phyloP scores from a whole-genome alignment of 2,888 invertebrate species.

The Andricus curvator region DNA sequence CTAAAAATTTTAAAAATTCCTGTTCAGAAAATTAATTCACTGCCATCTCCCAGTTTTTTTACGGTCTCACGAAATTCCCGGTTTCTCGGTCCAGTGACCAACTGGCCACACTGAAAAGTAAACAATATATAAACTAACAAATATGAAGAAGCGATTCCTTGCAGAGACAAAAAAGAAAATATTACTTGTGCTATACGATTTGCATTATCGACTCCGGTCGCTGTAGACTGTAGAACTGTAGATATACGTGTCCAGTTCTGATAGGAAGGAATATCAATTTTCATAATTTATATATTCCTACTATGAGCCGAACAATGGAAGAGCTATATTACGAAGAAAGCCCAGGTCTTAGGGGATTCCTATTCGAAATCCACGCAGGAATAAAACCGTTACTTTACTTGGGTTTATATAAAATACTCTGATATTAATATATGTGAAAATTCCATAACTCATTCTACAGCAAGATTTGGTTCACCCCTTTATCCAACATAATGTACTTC shows the following conservation, averaged over 20 bases:
- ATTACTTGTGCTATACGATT: slow-evolving; percentile 6
- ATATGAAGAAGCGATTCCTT: not conserved
- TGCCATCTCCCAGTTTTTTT: too few relatives aligned
- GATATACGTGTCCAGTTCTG: slow-evolving; percentile 5
- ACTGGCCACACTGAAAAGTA: not conserved
- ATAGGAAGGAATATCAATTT: slow-evolving; percentile 30
- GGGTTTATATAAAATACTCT: not conserved
- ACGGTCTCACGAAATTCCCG: too few relatives aligned
- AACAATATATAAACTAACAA: not conserved
- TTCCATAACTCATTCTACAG: not conserved
- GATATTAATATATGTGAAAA: not conserved
- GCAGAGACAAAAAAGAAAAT: slow-evolving; percentile 22
- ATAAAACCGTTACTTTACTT: not conserved
- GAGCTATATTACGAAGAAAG: not conserved
- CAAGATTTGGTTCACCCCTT: too few relatives aligned
- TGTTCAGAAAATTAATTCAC: too few relatives aligned
- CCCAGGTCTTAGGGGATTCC: slow-evolving; percentile 6
- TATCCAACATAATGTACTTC: too few relatives aligned
- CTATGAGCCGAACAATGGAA: slow-evolving; percentile 21
- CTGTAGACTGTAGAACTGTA: not conserved
- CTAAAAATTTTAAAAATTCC: too few relatives aligned
- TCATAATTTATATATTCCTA: slow-evolving; percentile 40
- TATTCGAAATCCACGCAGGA: slow-evolving; percentile 13
- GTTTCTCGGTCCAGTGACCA: too few relatives aligned
- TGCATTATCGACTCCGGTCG: slow-evolving; percentile 31